These are phyloP conservation scores for Pseudopipra pipra DNA, from an alignment of 2,113 vertebrate genomes.

Conservation along the genomic window DNA sequence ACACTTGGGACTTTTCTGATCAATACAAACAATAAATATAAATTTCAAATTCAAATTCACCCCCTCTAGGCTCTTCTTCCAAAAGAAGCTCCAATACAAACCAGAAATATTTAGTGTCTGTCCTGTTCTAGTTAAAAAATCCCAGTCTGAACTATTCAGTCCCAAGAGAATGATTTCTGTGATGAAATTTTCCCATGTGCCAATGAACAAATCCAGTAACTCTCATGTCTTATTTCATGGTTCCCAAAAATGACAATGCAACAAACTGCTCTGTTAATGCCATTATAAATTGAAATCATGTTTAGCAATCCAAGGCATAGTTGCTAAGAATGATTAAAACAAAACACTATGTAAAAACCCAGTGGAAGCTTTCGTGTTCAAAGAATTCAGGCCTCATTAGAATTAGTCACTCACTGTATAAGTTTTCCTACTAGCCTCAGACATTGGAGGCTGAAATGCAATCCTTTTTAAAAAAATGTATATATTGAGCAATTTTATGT, in stretches of 20 bases:
- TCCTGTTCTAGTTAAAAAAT: not conserved
- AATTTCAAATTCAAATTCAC: not conserved
- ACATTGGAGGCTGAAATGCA: not conserved
- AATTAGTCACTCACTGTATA: not conserved
- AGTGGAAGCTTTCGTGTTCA: not conserved
- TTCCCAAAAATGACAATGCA: conserved; percentile 35
- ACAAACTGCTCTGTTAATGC: not conserved
- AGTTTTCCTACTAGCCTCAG: conserved; percentile 31
- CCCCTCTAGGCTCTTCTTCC: not conserved
- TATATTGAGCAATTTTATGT: conserved; percentile 2
- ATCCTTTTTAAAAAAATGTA: not conserved
- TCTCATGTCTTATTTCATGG: not conserved
- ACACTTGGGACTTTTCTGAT: not conserved
- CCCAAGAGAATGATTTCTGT: not conserved
- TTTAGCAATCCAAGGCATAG: not conserved
- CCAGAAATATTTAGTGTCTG: not conserved
- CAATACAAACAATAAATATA: not conserved
- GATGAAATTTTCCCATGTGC: not conserved
- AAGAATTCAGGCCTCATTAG: not conserved
- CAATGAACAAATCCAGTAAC: not conserved
- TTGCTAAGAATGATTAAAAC: conserved; percentile 5
- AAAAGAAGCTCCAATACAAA: not conserved
- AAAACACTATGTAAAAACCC: not conserved
- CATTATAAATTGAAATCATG: not conserved
- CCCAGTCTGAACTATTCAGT: not conserved